Base-by-base conservation (phyloP, 2,888 invertebrate species). In the Morpho deidamia region DNA sequence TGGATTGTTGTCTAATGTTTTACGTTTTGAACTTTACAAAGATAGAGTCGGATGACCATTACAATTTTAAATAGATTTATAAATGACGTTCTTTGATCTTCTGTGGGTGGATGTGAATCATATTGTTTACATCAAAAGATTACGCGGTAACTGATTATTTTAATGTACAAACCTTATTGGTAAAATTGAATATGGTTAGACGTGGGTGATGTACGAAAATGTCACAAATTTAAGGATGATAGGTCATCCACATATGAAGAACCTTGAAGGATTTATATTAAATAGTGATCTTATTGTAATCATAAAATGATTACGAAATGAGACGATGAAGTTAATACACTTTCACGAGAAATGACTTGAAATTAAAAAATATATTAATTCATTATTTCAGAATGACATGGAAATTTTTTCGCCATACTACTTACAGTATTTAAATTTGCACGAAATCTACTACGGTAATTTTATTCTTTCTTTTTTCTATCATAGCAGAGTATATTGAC, bases 171-270 rank as follows among this genome's bases (percentile, higher is more conserved):
- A 33, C n/a, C 51, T 49, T 56, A 50, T 53, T 43, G 8, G 56
- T 44, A 8, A 49, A n/a, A 37, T 14, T 55, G 12, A 23, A 59
- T 62, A 62, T 62, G 65, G 68, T 41, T n/a, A 35, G 10, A 56
- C 60, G 70, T 70, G 67, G 69, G 70, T 46, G 67, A 62, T 62
- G 53, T 48, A 47, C 39, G 48, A 44, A 56, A 67, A 68, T 68
- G 61, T 64, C 61, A 62, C 41, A 53, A 52, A 41, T 52, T 58
- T 63, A 64, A 63, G 62, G 64, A 60, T 50, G 47, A 40, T 38
- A 47, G 40, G 44, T 58, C 58, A 60, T 56, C 57, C 34, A 51
- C 11, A 8, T 37, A 37, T 10, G 7, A 1, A 37, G 5, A 10
- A 37, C 11, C 39, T 23, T 23, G 23, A 23, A 23, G 23, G 23